Base-by-base conservation (phyloP, 2,113 vertebrate genomes). In the Excalfactoria chinensis region DNA sequence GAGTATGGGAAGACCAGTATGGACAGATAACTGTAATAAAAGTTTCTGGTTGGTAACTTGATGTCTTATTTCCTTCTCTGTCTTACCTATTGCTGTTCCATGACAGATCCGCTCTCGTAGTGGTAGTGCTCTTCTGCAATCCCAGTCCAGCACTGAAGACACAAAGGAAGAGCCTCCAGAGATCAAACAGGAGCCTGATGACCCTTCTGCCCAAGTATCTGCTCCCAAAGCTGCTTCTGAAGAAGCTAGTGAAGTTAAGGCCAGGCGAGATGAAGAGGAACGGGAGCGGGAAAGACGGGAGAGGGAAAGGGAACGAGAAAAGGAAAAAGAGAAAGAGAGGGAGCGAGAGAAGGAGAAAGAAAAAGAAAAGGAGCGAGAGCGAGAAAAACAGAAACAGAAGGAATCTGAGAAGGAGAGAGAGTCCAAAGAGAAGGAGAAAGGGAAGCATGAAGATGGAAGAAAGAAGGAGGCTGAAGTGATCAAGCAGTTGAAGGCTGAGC, bases 101-200 rank as follows among this genome's bases (percentile, higher is more conserved):
- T 3, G 3, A 73, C 67, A 98, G 98, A 98, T 98, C 30, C 98
- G 99, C 6, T 97, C 97, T 49, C 97, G 98, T n/a, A 99, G 98
- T 86, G 98, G 99, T 48, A 99, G 96, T 71, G 93, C 97, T 82
- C 97, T 99, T 66, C 96, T 99, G n/a, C 99, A 99, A 56, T 98
- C 99, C 22, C 99, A 99, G 97, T 99, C 99, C 10, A 99, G 99
- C 90, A 98, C 98, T 4, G 99, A 99, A 87, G 99, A 99, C 8
- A 78, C 98, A 56, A 99, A 99, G 87, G 99, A 99, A 41, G 99
- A 99, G 69, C 97, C 93, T 46, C 91, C 60, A 69, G 98, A 95
- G 97, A 97, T 98, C n/a, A 99, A 99, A 75, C 97, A 97, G 3
- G 99, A 99, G 37, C 86, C 98, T 4, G 98, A 99, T 64, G 98